Evolutionary conservation across 53 echinoderm and acorn worm genomes (phyloP).

Genomic region (Actinopyga echinites): DNA sequence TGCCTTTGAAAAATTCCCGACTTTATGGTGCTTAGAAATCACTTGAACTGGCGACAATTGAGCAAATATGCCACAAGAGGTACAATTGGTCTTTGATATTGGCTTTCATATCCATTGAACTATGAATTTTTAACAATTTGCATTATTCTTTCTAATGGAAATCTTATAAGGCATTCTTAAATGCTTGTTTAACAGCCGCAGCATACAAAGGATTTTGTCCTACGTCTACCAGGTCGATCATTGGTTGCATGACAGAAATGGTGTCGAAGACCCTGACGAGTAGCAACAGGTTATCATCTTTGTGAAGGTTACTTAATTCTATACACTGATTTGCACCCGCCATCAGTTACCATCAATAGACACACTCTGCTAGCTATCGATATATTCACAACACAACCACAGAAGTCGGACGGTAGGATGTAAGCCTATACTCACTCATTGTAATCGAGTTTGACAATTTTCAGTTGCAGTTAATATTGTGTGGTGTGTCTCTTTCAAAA

Average conservation of each 20-base stretch:
- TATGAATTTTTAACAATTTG: conserved; percentile 34
- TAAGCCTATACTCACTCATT: too few relatives aligned
- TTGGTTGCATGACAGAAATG: background rate
- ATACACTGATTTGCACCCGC: too few relatives aligned
- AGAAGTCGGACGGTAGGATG: too few relatives aligned
- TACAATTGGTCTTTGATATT: conserved; percentile 32
- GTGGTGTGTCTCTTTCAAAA: too few relatives aligned
- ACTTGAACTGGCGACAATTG: conserved; percentile 32
- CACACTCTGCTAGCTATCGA: too few relatives aligned
- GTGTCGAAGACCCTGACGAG: background rate
- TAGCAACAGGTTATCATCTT: too few relatives aligned
- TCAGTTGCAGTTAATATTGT: too few relatives aligned
- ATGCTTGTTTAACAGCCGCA: background rate
- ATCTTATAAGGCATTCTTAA: conserved; percentile 17
- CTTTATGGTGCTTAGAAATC: conserved; percentile 34
- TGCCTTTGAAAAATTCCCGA: conserved; percentile 25
- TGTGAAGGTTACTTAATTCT: too few relatives aligned
- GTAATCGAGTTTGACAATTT: too few relatives aligned
- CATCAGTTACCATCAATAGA: too few relatives aligned
- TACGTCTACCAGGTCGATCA: too few relatives aligned
- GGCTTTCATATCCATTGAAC: conserved; percentile 29
- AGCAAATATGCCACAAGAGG: conserved; percentile 30
- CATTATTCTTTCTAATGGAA: conserved; percentile 16
- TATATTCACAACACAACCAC: too few relatives aligned
- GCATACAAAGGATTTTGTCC: background rate